These are phyloP conservation scores for Notarius quadriscutis DNA, from an alignment of 2,113 vertebrate genomes.

Conservation along the genomic window DNA sequence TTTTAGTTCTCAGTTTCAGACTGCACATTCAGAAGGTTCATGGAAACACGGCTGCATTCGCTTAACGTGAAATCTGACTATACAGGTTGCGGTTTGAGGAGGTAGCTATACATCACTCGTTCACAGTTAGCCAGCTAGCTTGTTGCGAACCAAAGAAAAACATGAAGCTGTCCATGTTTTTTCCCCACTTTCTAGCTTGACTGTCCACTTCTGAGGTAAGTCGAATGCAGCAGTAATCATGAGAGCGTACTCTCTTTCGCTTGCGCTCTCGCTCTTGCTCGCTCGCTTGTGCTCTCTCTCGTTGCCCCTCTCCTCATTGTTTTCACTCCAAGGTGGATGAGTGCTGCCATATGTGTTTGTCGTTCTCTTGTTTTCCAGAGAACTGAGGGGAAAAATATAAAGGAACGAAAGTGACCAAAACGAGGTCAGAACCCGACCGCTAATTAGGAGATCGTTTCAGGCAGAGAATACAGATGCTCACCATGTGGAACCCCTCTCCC, in stretches of 20 bases:
- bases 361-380: constrained; percentile 55
- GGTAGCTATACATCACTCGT: not conserved
- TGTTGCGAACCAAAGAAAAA: not conserved
- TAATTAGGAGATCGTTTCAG: constrained; percentile 60
- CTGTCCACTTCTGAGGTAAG: not conserved
- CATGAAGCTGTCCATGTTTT: not conserved
- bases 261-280: not conserved
- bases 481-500: constrained; percentile 48
- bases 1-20: no score
- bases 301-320: not conserved
- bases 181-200: not conserved
- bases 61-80: no score
- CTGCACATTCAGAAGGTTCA: no score
- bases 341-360: constrained; percentile 64
- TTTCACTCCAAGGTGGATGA: constrained; percentile 28
- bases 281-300: not conserved
- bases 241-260: not conserved
- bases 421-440: constrained; percentile 56
- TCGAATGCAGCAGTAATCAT: not conserved
- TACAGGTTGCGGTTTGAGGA: no score
- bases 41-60: no score
- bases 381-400: constrained; percentile 53
- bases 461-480: constrained; percentile 44
- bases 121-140: no score
- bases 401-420: constrained; percentile 69